Evolutionary conservation across 64 coral and sea anemone genomes (phyloP).

Genomic region (Actinia equina): DNA sequence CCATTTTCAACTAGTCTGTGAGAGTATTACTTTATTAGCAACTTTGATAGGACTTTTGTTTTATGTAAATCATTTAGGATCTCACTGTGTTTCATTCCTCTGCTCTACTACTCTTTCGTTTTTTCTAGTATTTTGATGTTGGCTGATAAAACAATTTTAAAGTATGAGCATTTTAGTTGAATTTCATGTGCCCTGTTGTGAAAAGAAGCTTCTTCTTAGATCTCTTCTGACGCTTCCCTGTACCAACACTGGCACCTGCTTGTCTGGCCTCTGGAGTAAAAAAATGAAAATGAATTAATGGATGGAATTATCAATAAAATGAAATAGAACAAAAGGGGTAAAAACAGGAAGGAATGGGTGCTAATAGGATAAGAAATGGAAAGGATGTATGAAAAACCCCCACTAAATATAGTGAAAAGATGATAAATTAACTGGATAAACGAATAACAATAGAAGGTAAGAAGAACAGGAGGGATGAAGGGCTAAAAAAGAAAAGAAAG

Average conservation of each 20-base stretch:
- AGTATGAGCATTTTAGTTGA: background rate
- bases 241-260: background rate
- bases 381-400: too few relatives aligned
- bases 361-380: too few relatives aligned
- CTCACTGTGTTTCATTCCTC: background rate
- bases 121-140: background rate
- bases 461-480: too few relatives aligned
- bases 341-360: background rate
- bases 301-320: background rate
- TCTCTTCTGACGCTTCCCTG: constrained; percentile 83
- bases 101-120: background rate
- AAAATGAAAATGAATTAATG: background rate
- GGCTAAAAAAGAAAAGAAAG: too few relatives aligned
- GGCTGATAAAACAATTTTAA: background rate
- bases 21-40: too few relatives aligned
- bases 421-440: too few relatives aligned
- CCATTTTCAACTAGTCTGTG: background rate
- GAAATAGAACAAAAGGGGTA: background rate
- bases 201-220: constrained; percentile 83
- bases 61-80: background rate
- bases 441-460: too few relatives aligned
- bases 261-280: background rate
- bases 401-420: too few relatives aligned
- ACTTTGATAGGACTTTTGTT: background rate
- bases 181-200: constrained; percentile 72